A percentile compares a stretch with the other conserved stretches of the same genome.
These are phyloP conservation scores for Hesperophylax magnus DNA, from an alignment of 1,140 invertebrate species.

Conservation along the genomic window DNA sequence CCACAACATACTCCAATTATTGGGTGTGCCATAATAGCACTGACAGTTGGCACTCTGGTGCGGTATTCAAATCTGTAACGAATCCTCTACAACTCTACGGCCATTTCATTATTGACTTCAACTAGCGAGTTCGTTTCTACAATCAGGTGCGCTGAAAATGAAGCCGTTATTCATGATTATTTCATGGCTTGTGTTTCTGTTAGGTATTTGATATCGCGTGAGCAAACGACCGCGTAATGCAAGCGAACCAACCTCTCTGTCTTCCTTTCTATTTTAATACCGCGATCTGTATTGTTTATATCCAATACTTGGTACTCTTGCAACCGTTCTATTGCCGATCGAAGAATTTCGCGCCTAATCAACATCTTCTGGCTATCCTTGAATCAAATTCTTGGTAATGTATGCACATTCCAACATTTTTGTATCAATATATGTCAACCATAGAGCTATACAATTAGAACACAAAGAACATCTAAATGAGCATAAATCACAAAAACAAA, in stretches of 20 bases:
- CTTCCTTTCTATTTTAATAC: constrained; percentile 28
- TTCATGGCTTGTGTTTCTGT: neutral
- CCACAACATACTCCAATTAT: too few relatives aligned
- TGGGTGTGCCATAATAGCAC: neutral
- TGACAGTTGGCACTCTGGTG: neutral
- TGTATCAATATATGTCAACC: too few relatives aligned
- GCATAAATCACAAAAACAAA: too few relatives aligned
- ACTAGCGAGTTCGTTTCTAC: neutral
- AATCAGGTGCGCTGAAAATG: constrained; percentile 28
- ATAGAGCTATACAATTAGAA: too few relatives aligned
- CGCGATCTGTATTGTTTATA: neutral
- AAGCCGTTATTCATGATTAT: constrained; percentile 27
- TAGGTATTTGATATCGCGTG: neutral
- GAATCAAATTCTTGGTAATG: too few relatives aligned
- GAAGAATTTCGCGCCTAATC: neutral
- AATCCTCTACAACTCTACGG: neutral
- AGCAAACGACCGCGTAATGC: neutral
- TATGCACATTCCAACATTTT: too few relatives aligned
- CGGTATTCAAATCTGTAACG: neutral
- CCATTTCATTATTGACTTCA: neutral
- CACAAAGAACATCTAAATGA: too few relatives aligned
- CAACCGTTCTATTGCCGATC: neutral
- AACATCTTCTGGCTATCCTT: too few relatives aligned
- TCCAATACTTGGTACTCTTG: neutral
- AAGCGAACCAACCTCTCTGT: neutral